Evolutionary conservation across 2,888 invertebrate genomes (phyloP).

Genomic region (Steromphala cineraria): DNA sequence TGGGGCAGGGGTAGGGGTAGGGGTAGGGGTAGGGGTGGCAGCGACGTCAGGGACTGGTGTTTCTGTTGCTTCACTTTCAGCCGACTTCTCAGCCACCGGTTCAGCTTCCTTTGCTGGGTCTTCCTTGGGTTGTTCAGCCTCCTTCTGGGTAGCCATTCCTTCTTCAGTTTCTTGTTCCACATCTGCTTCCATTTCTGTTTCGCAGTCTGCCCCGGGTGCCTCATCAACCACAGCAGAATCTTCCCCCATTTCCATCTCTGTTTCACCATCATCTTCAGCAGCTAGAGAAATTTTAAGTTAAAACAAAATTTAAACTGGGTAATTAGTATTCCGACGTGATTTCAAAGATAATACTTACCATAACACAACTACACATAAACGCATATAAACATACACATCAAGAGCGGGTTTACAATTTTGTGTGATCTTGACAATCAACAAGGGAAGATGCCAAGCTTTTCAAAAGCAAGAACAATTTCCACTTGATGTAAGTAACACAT

Average conservation of each 20-base stretch:
- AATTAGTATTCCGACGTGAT: neutral
- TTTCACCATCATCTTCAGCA: conserved; percentile 33
- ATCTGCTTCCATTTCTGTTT: neutral
- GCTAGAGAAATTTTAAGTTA: conserved; percentile 26
- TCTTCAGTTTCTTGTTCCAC: conserved; percentile 14
- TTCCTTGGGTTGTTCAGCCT: neutral
- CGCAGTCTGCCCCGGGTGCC: neutral
- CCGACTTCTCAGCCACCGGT: neutral
- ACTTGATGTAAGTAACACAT: no score
- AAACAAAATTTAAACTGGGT: conserved; percentile 13
- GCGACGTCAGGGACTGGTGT: neutral
- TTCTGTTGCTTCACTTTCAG: neutral
- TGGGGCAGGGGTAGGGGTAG: neutral
- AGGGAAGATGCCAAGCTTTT: no score
- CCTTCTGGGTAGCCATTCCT: neutral
- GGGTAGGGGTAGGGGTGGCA: neutral
- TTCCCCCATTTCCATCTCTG: conserved; percentile 77
- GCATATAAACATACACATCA: neutral
- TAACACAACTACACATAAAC: conserved; percentile 12
- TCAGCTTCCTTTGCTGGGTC: neutral
- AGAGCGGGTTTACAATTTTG: no score
- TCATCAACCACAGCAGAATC: conserved; percentile 55
- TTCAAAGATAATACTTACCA: conserved; percentile 11
- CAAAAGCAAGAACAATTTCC: no score
- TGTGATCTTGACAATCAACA: no score